These are phyloP conservation scores for Tethea ocularis DNA, from an alignment of 2,888 invertebrate species.

Conservation along the genomic window DNA sequence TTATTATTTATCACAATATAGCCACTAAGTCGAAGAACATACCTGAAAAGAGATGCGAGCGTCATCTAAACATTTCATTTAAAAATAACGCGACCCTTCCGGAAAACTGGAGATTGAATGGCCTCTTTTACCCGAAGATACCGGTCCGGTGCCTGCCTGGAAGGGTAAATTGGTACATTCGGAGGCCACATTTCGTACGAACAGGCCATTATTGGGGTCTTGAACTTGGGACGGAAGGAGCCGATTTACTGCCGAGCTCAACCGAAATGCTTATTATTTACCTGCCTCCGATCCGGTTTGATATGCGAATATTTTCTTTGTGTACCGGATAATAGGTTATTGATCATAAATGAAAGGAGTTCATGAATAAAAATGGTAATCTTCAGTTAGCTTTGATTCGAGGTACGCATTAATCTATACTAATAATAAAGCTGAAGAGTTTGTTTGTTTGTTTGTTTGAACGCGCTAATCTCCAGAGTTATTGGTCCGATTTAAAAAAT, in stretches of 20 bases:
- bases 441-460: too few species aligned
- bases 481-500: too few species aligned
- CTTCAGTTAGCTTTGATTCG: neutral
- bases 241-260: constrained; percentile 44
- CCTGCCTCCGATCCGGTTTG: constrained; percentile 16
- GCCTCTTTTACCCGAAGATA: constrained; percentile 51
- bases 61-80: constrained; percentile 54
- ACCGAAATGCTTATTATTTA: constrained; percentile 44
- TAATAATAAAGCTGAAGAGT: too few species aligned
- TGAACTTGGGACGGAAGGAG: constrained; percentile 46
- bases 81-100: constrained; percentile 59
- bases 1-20: constrained; percentile 4
- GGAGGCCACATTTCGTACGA: constrained; percentile 59
- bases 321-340: neutral
- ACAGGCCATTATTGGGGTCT: constrained; percentile 59
- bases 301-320: constrained; percentile 9
- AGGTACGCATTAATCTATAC: too few species aligned
- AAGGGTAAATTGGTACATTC: constrained; percentile 66
- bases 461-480: too few species aligned
- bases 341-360: neutral
- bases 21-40: neutral
- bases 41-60: constrained; percentile 32
- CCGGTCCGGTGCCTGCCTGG: constrained; percentile 37
- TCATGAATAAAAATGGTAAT: neutral
- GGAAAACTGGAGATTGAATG: constrained; percentile 57